These are phyloP conservation scores for Eubucco bourcierii DNA, from an alignment of 2,113 vertebrate species.

Conservation along the genomic window DNA sequence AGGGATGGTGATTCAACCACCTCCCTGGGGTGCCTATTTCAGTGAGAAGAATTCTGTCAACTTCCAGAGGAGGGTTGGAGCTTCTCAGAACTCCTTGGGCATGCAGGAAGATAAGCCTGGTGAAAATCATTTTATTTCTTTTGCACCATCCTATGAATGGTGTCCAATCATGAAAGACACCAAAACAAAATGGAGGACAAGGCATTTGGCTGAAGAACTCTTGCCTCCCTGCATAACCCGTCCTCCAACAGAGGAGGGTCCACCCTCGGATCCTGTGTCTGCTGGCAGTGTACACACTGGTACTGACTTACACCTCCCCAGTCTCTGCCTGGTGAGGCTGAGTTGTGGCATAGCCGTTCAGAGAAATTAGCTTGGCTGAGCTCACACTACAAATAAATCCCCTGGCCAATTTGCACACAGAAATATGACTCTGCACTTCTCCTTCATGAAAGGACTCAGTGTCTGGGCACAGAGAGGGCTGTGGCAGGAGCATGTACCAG, in stretches of 20 bases:
- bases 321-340: background rate
- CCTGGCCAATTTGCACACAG: conserved; percentile 40
- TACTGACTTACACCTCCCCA: background rate
- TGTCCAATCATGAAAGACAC: background rate
- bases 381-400: conserved; percentile 45
- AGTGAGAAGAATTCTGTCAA: background rate
- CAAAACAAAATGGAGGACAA: accelerated
- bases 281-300: background rate
- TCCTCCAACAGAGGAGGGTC: background rate
- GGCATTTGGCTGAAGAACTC: background rate
- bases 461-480: conserved; percentile 29
- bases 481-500: background rate
- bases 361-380: conserved; percentile 19
- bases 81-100: background rate
- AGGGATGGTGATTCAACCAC: too few relatives aligned
- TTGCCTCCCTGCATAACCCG: background rate
- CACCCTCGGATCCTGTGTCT: background rate
- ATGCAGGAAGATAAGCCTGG: accelerated
- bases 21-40: too few relatives aligned
- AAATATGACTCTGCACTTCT: conserved; percentile 68
- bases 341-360: background rate
- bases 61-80: background rate
- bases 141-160: background rate
- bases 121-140: accelerated
- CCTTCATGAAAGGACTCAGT: conserved; percentile 69